These are phyloP conservation scores for Enteromius trimaculatus DNA, from an alignment of 2,797 vertebrate species.

Conservation along the genomic window DNA sequence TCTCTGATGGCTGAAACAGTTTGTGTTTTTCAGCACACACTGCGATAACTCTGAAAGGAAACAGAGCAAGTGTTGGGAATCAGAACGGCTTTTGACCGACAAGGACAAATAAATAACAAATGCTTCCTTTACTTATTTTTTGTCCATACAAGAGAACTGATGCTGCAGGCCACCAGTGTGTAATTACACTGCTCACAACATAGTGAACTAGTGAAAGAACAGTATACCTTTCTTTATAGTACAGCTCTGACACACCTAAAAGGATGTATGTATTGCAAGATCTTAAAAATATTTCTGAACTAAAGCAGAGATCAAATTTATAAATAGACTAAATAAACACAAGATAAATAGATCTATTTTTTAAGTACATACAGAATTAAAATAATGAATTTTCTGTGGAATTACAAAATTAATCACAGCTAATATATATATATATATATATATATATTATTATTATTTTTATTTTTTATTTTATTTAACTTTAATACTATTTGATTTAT, in stretches of 20 bases:
- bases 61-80: conserved; percentile 4
- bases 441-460: no score
- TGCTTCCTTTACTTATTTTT: not conserved
- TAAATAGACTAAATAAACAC: not conserved
- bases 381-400: not conserved
- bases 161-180: not conserved
- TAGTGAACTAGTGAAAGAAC: not conserved
- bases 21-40: not conserved
- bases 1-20: not conserved
- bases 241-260: not conserved
- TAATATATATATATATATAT: not conserved
- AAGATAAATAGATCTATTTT: not conserved
- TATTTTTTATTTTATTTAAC: not conserved
- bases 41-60: conserved; percentile 2
- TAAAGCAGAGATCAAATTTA: not conserved
- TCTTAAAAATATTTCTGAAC: not conserved
- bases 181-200: not conserved
- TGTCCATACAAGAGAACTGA: not conserved
- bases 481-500: not conserved
- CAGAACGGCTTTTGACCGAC: not conserved
- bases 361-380: not conserved
- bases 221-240: no score
- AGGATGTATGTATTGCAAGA: not conserved
- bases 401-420: not conserved
- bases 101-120: conserved; percentile 4